A percentile compares a stretch with the other conserved stretches of the same genome.
These are phyloP conservation scores for Mesodorylaimus sp. DNA, from an alignment of 2,888 invertebrate genomes.

Conservation along the genomic window DNA sequence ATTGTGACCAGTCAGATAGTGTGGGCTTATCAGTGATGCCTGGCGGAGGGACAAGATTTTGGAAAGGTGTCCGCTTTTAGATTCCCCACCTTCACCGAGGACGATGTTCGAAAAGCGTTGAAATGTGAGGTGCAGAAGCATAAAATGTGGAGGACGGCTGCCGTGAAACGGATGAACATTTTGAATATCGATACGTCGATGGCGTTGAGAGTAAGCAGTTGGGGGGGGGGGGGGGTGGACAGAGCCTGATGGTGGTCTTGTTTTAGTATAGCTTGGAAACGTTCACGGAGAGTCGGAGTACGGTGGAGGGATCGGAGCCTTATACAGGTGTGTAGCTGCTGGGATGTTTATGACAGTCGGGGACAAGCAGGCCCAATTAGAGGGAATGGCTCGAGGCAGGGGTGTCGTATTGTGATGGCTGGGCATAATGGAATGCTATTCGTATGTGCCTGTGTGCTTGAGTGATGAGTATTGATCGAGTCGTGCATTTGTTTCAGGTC, in stretches of 20 bases:
- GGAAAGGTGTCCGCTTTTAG: too few relatives aligned
- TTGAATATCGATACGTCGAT: conserved; percentile 14
- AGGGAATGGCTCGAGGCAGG: neutral
- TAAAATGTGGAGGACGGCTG: conserved; percentile 16
- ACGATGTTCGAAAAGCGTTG: conserved; percentile 24
- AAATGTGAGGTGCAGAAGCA: conserved; percentile 18
- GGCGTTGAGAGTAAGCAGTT: neutral
- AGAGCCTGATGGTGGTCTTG: too few relatives aligned
- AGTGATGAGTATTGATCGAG: neutral
- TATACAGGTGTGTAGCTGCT: conserved; percentile 11
- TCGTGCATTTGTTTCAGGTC: neutral
- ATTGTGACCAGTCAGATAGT: too few relatives aligned
- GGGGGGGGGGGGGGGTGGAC: neutral
- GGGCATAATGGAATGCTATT: neutral
- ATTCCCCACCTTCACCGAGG: conserved; percentile 22
- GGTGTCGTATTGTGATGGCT: neutral
- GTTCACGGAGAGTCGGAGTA: conserved; percentile 25
- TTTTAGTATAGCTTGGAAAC: conserved; percentile 25
- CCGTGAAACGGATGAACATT: conserved; percentile 24
- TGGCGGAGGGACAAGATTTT: too few relatives aligned
- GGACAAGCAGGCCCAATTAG: neutral
- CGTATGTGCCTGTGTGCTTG: neutral
- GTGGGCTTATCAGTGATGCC: too few relatives aligned
- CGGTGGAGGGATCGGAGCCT: conserved; percentile 22
- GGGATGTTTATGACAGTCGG: neutral